A percentile compares a stretch with the other conserved stretches of the same genome.
Evolutionary conservation across 2,113 vertebrate genomes (phyloP).

Genomic region (Oxyruncus cristatus): DNA sequence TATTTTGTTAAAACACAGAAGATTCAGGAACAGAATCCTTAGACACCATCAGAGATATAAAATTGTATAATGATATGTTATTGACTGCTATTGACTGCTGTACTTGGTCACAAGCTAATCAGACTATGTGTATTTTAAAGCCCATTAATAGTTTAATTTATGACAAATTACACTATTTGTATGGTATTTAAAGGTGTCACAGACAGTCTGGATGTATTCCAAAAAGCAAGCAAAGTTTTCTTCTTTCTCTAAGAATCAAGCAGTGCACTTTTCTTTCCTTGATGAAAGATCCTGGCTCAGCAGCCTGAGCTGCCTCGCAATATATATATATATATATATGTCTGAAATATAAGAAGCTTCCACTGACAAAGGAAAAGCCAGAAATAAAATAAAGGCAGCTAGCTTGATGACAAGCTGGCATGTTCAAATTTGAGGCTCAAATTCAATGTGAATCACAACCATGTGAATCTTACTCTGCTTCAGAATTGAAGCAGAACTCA

Average conservation of each 20-base stretch:
- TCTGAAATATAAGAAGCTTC: constrained; percentile 50
- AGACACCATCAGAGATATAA: not conserved
- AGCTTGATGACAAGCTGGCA: constrained; percentile 45
- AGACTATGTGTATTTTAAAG: constrained; percentile 36
- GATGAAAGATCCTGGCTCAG: constrained; percentile 59
- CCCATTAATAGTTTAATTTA: constrained; percentile 44
- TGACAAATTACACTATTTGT: not conserved
- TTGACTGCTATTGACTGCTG: constrained; percentile 15
- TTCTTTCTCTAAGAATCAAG: constrained; percentile 45
- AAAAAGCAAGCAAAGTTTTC: constrained; percentile 37
- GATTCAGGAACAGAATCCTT: not conserved
- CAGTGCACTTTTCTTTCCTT: constrained; percentile 27
- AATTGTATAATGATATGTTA: not conserved
- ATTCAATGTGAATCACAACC: constrained; percentile 47
- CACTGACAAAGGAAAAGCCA: constrained; percentile 44
- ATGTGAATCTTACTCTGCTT: constrained; percentile 16
- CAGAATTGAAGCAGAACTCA: not conserved
- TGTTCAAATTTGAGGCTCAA: constrained; percentile 36
- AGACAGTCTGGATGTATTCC: constrained; percentile 53
- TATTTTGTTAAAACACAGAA: not conserved
- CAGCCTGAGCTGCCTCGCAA: not conserved
- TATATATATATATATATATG: constrained; percentile 31
- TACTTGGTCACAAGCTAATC: constrained; percentile 14
- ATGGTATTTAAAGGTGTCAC: constrained; percentile 50
- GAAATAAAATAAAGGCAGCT: constrained; percentile 28